Percentiles rank a stretch among this genome's conserved stretches.
Evolutionary conservation across 1,140 invertebrate genomes (phyloP).

Genomic region (Orchesella cincta): DNA sequence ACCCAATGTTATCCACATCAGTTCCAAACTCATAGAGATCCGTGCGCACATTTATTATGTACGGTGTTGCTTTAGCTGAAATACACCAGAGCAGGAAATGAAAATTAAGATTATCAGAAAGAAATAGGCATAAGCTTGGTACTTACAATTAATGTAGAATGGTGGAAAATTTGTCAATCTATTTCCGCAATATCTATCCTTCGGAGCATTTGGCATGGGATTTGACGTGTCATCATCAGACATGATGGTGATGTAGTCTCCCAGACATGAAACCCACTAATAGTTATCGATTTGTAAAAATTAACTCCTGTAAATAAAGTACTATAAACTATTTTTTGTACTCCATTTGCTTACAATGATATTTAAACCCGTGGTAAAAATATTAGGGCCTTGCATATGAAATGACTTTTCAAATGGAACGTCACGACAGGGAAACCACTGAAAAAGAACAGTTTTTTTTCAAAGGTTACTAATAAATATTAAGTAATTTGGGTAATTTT

Average conservation of each 20-base stretch:
- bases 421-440: constrained; percentile 5
- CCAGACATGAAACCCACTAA: background rate
- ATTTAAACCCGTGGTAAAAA: background rate
- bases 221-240: background rate
- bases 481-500: too few species aligned
- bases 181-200: background rate
- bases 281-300: too few species aligned
- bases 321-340: background rate
- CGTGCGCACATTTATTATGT: background rate
- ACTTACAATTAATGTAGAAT: constrained; percentile 7
- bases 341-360: background rate
- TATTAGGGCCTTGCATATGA: background rate
- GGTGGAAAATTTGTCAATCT: background rate
- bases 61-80: background rate
- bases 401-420: background rate
- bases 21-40: background rate
- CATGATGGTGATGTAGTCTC: background rate
- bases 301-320: background rate
- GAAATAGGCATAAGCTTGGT: too few species aligned
- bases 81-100: too few species aligned
- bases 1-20: background rate
- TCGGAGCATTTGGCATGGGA: background rate
- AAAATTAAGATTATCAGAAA: too few species aligned
- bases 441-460: background rate
- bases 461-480: background rate